Percentiles rank a stretch among this genome's conserved stretches.
Conservation (phyloP, 2,888 invertebrate species). For the Halictus ligatus region DNA sequence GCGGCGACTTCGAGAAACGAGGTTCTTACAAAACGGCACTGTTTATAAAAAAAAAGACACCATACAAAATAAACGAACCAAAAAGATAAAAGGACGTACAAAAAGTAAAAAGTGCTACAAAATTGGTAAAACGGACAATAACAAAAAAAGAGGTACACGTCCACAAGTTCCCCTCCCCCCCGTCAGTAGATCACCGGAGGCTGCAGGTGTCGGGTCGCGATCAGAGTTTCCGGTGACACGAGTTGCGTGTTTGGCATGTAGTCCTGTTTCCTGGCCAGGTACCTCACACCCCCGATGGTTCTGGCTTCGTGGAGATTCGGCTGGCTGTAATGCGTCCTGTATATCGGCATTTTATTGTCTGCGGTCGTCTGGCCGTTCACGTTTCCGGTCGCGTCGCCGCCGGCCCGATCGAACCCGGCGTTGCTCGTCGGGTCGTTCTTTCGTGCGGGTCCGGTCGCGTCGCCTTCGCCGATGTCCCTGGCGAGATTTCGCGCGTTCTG, state of each 20-base stretch:
- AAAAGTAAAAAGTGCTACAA: neutral
- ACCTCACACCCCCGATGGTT: slow-evolving; percentile 76
- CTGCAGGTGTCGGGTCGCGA: slow-evolving; percentile 44
- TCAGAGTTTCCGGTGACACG: slow-evolving; percentile 43
- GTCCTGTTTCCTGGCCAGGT: slow-evolving; percentile 73
- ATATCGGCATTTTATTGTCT: slow-evolving; percentile 16
- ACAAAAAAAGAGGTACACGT: neutral
- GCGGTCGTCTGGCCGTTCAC: neutral
- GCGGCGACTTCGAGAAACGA: neutral
- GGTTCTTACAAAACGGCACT: neutral
- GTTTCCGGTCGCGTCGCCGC: slow-evolving; percentile 55
- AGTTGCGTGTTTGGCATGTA: slow-evolving; percentile 59
- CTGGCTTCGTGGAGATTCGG: slow-evolving; percentile 70
- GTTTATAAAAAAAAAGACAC: neutral
- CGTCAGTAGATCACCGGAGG: slow-evolving; percentile 33
- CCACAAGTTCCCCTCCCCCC: neutral
- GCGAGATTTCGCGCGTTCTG: slow-evolving; percentile 49
- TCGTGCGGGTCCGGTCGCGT: slow-evolving; percentile 26
- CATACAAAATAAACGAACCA: neutral
- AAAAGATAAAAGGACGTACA: neutral
- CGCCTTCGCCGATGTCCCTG: slow-evolving; percentile 56
- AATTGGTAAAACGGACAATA: neutral
- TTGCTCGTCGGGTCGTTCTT: slow-evolving; percentile 17
- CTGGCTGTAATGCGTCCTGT: slow-evolving; percentile 37
- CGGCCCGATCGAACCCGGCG: slow-evolving; percentile 51